Percentiles rank a stretch among this genome's conserved stretches.
Evolutionary conservation across 2,888 invertebrate species (phyloP).

Genomic region (Embidobia sp.): DNA sequence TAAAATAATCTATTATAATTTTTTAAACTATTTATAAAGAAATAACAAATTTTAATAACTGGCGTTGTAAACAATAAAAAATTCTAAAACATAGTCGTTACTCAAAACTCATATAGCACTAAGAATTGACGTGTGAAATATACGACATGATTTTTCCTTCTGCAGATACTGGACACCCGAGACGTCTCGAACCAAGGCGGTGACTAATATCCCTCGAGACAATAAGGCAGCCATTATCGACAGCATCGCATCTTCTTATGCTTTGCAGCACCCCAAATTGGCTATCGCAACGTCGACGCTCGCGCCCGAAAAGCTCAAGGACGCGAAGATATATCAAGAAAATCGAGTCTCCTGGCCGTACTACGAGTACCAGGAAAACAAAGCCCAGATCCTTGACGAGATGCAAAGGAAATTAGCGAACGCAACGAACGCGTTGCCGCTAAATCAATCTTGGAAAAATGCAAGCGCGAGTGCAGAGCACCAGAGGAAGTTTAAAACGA

Average conservation of each 20-base stretch:
- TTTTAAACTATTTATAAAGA: no score
- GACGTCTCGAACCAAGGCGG: constrained; percentile 62
- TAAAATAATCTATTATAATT: no score
- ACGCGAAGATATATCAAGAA: constrained; percentile 28
- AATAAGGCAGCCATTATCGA: constrained; percentile 77
- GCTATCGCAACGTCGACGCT: constrained; percentile 64
- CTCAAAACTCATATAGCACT: no score
- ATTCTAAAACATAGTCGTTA: no score
- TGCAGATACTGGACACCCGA: constrained; percentile 77
- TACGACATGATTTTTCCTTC: not conserved
- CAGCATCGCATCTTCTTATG: constrained; percentile 76
- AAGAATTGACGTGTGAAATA: not conserved
- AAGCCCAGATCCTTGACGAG: constrained; percentile 75
- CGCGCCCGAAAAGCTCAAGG: constrained; percentile 37
- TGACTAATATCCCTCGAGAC: constrained; percentile 71
- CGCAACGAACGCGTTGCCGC: constrained; percentile 62
- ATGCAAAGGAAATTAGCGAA: constrained; percentile 75
- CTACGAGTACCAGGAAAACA: constrained; percentile 69
- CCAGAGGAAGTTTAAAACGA: constrained; percentile 76
- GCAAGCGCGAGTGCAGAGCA: constrained; percentile 68
- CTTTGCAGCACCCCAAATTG: constrained; percentile 71
- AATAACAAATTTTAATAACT: no score
- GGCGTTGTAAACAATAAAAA: no score
- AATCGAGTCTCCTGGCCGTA: constrained; percentile 70
- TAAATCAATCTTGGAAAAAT: constrained; percentile 67